phyloP scores from a whole-genome alignment of 2,797 vertebrate genomes.

The Enteromius radiatus region DNA sequence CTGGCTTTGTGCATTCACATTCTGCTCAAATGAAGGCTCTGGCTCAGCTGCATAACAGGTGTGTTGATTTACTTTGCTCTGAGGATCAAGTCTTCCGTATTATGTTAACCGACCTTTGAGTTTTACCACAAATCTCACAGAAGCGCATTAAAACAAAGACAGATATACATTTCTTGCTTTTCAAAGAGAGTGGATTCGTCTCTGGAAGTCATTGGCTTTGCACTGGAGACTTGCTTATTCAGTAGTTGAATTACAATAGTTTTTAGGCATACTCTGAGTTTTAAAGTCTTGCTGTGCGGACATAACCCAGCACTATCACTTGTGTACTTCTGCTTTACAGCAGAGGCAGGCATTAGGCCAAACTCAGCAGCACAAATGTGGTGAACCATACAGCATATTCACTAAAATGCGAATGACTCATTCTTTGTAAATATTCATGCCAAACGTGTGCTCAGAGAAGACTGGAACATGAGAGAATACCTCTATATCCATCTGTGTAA shows the following conservation, averaged over 20 bases:
- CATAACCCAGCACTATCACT: background rate
- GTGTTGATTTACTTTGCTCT: conserved; percentile 25
- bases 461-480: conserved; percentile 12
- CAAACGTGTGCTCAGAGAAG: conserved; percentile 11
- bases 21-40: conserved; percentile 11
- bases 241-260: conserved; percentile 9
- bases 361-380: conserved; percentile 9
- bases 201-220: conserved; percentile 10
- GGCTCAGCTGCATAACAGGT: conserved; percentile 36
- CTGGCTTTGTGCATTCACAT: conserved; percentile 3
- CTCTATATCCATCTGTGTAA: conserved; percentile 23
- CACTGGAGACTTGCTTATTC: background rate
- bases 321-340: conserved; percentile 11
- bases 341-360: background rate
- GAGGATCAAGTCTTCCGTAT: conserved; percentile 6
- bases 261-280: background rate
- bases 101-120: conserved; percentile 2
- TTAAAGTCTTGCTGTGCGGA: background rate
- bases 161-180: background rate
- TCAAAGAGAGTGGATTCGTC: conserved; percentile 4
- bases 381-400: background rate
- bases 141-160: conserved; percentile 3
- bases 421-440: conserved; percentile 37
- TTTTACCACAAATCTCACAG: conserved; percentile 13
- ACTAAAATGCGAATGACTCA: conserved; percentile 7